Percentiles rank a stretch among this genome's conserved stretches.
Evolutionary conservation across 2,113 vertebrate genomes (phyloP).

Genomic region (Tachysurus vachellii): DNA sequence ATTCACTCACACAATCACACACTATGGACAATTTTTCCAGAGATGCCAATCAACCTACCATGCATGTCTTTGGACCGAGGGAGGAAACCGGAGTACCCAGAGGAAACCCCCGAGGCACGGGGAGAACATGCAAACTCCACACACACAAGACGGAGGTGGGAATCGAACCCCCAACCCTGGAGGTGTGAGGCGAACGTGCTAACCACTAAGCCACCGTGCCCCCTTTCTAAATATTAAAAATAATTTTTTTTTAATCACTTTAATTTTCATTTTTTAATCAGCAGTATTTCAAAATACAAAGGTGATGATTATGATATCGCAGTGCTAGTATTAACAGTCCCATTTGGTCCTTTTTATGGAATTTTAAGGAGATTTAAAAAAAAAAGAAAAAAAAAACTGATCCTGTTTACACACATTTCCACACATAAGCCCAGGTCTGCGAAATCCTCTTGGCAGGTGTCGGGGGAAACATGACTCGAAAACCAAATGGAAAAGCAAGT

Average conservation of each 20-base stretch:
- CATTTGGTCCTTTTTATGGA: neutral
- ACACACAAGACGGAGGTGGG: no score
- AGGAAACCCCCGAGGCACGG: no score
- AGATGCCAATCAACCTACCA: no score
- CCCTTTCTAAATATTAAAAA: no score
- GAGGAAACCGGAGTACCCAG: no score
- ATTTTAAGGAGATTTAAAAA: neutral
- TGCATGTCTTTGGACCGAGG: no score
- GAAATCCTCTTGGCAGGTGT: constrained; percentile 21
- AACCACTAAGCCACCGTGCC: no score
- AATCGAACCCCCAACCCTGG: no score
- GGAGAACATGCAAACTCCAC: no score
- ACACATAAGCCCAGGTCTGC: constrained; percentile 70
- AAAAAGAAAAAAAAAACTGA: constrained; percentile 33
- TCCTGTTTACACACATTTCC: constrained; percentile 74
- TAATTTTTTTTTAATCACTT: neutral
- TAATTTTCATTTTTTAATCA: neutral
- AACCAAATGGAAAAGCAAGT: neutral
- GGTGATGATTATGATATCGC: neutral
- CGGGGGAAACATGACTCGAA: neutral
- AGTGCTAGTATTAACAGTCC: neutral
- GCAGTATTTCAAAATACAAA: neutral
- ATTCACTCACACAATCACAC: no score
- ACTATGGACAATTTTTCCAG: no score
- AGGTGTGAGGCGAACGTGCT: no score